phyloP scores from a whole-genome alignment of 2,888 invertebrate genomes.

The Latrodectus elegans region DNA sequence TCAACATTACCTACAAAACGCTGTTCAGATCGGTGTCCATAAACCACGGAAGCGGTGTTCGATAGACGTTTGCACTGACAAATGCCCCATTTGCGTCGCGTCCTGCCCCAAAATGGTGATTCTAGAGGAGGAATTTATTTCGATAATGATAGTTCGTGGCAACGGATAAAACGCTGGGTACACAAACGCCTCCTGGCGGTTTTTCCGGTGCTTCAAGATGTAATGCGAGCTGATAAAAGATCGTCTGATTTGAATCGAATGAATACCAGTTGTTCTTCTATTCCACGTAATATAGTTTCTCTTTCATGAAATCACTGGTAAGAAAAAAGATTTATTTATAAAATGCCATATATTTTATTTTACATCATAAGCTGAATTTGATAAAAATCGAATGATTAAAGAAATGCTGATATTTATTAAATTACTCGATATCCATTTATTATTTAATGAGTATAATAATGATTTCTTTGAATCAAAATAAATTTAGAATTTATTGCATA shows the following conservation, averaged over 20 bases:
- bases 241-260: not conserved
- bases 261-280: no score
- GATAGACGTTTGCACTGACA: constrained; percentile 34
- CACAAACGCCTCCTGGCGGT: constrained; percentile 29
- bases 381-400: no score
- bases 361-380: no score
- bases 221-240: constrained; percentile 5
- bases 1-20: not conserved
- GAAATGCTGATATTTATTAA: no score
- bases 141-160: constrained; percentile 50
- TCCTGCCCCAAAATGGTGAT: constrained; percentile 54
- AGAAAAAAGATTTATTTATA: no score
- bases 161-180: constrained; percentile 13
- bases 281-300: no score
- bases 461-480: no score
- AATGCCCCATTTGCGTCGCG: constrained; percentile 58
- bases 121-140: constrained; percentile 45
- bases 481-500: no score
- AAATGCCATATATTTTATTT: no score
- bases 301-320: no score
- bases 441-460: no score
- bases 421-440: no score
- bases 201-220: constrained; percentile 9
- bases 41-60: constrained; percentile 31
- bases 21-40: constrained; percentile 12